These are phyloP conservation scores for Diplodus sargus DNA, from an alignment of 2,797 vertebrate species.

Conservation along the genomic window DNA sequence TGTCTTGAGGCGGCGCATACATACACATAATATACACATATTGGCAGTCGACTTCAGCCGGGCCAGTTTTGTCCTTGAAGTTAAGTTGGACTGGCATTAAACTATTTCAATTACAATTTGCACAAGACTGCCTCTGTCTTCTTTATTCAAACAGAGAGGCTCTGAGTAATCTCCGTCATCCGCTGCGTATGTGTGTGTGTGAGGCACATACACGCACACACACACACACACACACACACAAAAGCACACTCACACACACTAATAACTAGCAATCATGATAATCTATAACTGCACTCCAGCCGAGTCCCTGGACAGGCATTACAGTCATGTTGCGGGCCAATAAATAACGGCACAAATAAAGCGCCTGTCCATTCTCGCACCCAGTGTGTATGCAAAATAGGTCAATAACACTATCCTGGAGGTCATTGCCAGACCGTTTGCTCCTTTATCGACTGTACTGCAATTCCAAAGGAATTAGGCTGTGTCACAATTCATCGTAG, in stretches of 20 bases:
- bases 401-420: conserved; percentile 85
- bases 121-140: conserved; percentile 77
- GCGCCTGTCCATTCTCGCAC: conserved; percentile 85
- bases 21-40: conserved; percentile 52
- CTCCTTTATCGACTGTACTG: conserved; percentile 83
- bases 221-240: conserved; percentile 40
- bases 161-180: conserved; percentile 66
- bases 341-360: conserved; percentile 87
- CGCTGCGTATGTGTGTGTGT: conserved; percentile 13
- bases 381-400: conserved; percentile 87
- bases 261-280: conserved; percentile 87
- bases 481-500: conserved; percentile 84
- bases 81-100: conserved; percentile 61
- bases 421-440: conserved; percentile 84
- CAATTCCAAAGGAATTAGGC: conserved; percentile 85
- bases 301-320: conserved; percentile 85
- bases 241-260: conserved; percentile 52
- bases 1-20: conserved; percentile 47
- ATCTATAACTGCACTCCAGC: conserved; percentile 88
- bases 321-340: conserved; percentile 84
- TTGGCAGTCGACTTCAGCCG: conserved; percentile 36
- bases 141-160: conserved; percentile 76
- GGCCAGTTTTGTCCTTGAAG: conserved; percentile 69
- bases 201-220: not conserved
- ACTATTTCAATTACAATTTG: conserved; percentile 78